These are phyloP conservation scores for Oopsacas minuta DNA, from an alignment of 37 sponge, comb jelly and placozoan genomes.

Conservation along the genomic window DNA sequence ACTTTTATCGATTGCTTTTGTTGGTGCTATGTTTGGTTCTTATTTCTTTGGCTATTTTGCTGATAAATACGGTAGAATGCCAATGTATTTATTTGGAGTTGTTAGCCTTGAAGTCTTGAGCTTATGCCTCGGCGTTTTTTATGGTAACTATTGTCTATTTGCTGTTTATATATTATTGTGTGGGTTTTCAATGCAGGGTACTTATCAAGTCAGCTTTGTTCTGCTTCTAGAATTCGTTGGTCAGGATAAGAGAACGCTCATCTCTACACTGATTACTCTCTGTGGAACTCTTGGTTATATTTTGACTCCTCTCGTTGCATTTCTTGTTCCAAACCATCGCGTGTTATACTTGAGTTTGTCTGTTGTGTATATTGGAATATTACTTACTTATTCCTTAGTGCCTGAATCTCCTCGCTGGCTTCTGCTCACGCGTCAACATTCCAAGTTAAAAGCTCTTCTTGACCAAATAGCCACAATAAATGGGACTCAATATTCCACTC, in stretches of 20 bases:
- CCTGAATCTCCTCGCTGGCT: slow-evolving; percentile 12
- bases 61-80: neutral
- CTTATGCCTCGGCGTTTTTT: neutral
- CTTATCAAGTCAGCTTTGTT: neutral
- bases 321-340: neutral
- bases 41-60: neutral
- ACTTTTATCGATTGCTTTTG: neutral
- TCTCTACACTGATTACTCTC: neutral
- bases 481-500: neutral
- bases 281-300: neutral
- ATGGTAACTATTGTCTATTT: neutral
- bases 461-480: neutral
- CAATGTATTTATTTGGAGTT: neutral
- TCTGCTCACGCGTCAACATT: neutral
- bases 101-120: neutral
- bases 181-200: neutral
- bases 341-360: slow-evolving; percentile 1
- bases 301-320: neutral
- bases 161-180: neutral
- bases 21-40: slow-evolving; percentile 7
- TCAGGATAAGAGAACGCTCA: neutral
- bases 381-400: neutral
- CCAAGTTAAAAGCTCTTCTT: neutral
- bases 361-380: neutral
- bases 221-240: neutral